These are phyloP conservation scores for Ginglymostoma cirratum DNA, from an alignment of 2,113 vertebrate species.

Conservation along the genomic window DNA sequence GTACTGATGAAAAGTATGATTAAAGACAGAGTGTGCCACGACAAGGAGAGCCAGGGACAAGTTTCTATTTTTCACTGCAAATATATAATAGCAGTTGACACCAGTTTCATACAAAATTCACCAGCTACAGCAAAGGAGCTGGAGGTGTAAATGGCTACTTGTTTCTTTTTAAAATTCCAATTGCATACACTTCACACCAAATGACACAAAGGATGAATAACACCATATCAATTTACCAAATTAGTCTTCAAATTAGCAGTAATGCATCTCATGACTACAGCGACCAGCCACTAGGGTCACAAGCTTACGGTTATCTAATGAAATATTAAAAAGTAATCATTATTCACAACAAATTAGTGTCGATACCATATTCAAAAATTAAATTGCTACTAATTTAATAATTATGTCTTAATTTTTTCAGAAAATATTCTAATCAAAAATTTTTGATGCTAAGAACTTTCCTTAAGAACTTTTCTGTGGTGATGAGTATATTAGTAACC, in stretches of 20 bases:
- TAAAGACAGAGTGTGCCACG: constrained; percentile 74
- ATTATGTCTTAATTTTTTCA: not conserved
- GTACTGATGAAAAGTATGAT: constrained; percentile 97
- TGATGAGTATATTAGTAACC: not conserved
- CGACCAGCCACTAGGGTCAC: not conserved
- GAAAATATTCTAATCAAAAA: not conserved
- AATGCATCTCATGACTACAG: not conserved
- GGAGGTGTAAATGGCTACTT: constrained; percentile 46
- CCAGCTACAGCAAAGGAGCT: constrained; percentile 65
- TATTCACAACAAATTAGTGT: not conserved
- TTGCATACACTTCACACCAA: constrained; percentile 44
- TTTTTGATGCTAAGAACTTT: not conserved
- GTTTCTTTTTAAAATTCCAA: constrained; percentile 48
- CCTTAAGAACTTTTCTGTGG: not conserved
- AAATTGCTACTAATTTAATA: not conserved
- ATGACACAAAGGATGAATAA: constrained; percentile 33
- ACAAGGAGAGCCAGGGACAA: constrained; percentile 74
- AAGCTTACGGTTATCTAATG: not conserved
- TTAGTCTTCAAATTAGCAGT: not conserved
- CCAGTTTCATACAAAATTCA: constrained; percentile 79
- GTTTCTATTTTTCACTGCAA: constrained; percentile 74
- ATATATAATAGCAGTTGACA: constrained; percentile 85
- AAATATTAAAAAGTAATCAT: not conserved
- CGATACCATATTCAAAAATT: not conserved
- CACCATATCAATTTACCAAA: not conserved